Base-by-base conservation (phyloP, 2,113 vertebrate species). In the Pterocles gutturalis region DNA sequence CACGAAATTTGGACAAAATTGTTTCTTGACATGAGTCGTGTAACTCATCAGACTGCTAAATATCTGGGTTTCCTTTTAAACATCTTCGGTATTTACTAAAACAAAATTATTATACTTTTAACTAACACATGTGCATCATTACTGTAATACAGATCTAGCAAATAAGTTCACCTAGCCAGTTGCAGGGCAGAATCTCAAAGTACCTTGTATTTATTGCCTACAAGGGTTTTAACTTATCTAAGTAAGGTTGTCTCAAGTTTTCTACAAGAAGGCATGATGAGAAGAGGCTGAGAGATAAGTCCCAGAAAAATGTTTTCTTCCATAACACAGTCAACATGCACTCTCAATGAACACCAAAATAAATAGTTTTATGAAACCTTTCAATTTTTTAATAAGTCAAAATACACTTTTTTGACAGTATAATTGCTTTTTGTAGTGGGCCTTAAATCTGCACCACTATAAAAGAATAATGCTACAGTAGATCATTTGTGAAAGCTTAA, bases 401-500 rank as follows among this genome's bases (percentile, higher is more conserved):
- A 99, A 99, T 98, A 98, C 98, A 99, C 98, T 98, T 99, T 99
- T 99, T 98, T 99, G 99, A 99, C 98, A 99, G 98, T 98, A 98
- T 99, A 99, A 99, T 99, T 99, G 98, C 99, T 99, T 99, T 99
- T 98, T 98, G 98, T 98, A 98, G 98, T 97, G 92, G 83, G 97
- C 96, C 97, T 98, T 98, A 99, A 98, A 99, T 99, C 98, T 98
- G 97, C 95, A 97, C 94, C 90, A 96, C 96, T 98, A 98, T 98
- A 98, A 98, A 98, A 98, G 98, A 98, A 98, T 96, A 98, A 98
- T 98, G 98, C 98, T 99, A 99, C 98, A 98, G 99, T 99, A 99
- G 98, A 99, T 99, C 98, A 99, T 99, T 99, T 99, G 98, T 99
- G 99, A 99, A 99, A 99, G 99, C 98, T 99, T 99, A 99, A 99